Evolutionary conservation across 2,797 vertebrate genomes (phyloP).

Genomic region (Onychomys arenicola): DNA sequence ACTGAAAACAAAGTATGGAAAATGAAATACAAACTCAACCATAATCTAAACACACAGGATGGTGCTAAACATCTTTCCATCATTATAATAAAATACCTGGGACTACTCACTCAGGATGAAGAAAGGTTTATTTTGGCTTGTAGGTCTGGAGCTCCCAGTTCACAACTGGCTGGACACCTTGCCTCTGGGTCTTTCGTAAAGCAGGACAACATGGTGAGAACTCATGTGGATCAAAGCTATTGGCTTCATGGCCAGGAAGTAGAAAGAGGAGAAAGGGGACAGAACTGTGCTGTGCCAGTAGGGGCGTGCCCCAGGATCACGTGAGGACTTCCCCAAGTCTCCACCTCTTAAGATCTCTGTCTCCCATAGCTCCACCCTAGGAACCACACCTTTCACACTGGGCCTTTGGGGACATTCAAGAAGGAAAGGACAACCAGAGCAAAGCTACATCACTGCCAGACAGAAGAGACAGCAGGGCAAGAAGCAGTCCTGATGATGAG

Average conservation of each 20-base stretch:
- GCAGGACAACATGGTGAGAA: background rate
- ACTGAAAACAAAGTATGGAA: background rate
- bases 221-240: background rate
- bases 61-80: background rate
- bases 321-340: background rate
- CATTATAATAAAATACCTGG: background rate
- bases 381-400: background rate
- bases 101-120: background rate
- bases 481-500: background rate
- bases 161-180: background rate
- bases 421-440: background rate
- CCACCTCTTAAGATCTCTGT: background rate
- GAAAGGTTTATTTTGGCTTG: background rate
- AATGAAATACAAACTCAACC: background rate
- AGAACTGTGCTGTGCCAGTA: background rate
- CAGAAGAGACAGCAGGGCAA: conserved; percentile 21
- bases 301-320: background rate
- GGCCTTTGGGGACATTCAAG: background rate
- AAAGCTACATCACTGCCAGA: background rate
- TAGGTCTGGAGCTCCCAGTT: background rate
- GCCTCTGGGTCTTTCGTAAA: background rate
- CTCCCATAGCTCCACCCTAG: no score
- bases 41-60: background rate
- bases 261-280: background rate
- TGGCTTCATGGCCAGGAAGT: background rate